Base-by-base conservation (phyloP, 2,797 vertebrate species). In the Myotis vivesi region DNA sequence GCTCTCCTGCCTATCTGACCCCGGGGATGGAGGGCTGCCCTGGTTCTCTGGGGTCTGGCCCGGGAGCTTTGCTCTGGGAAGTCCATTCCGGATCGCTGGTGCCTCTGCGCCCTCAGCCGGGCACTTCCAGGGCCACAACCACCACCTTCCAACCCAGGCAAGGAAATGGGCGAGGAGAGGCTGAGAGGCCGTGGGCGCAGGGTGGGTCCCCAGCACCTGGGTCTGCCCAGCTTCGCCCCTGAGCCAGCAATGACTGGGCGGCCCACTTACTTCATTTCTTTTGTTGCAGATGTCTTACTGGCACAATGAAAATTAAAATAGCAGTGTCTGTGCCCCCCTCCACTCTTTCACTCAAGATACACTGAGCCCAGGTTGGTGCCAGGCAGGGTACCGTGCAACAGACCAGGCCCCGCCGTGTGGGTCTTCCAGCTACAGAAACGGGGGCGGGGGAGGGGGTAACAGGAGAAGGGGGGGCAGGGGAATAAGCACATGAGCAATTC, bases 141-240 rank as follows among this genome's bases (percentile, higher is more conserved):
- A 22, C 38, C 49, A 33, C 25, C 22, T 33, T 49, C 72, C 41
- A 64, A 77, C 25, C 38, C 90, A 82, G 38, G 5, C 25, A 41
- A 41, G 68, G 59, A n/a, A 22, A 28, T 0, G 12, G 49, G 28
- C 41, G 13, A 11, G 5, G 81, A 25, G 6, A 38, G 38, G 38
- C 38, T 1, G 46, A 36, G 0, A 9, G 22, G 81, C 62, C 1
- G 0, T 2, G 57, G 28, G 2, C 2, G 0, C 8, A 8, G 28
- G 33, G 68, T 13, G 41, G 8, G 41, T 44, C 41, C 41, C 2
- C 41, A 44, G 8, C 41, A 44, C 41, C 41, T 44, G 41, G 23
- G 44, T 5, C 6, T 6, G 55, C 55, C 66, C 55, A 1, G 15
- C 38, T 51, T 19, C 30, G n/a, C 33, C 28, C 9, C 38, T 4